Percentiles rank a stretch among this genome's conserved stretches.
Conservation (phyloP, 2,113 vertebrate species). For the Bubo bubo region DNA sequence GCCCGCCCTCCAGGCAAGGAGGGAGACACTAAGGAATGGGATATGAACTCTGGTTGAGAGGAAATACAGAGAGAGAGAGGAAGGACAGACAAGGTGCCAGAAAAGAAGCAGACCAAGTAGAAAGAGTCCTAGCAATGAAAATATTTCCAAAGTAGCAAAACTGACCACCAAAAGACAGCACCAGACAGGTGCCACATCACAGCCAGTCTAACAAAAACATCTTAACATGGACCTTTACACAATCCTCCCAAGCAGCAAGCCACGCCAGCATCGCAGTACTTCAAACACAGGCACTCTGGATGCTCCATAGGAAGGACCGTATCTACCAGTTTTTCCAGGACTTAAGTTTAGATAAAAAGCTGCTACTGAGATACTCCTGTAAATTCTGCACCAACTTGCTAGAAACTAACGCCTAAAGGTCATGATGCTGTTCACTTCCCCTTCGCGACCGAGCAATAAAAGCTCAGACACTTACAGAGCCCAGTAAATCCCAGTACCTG, state of each 20-base stretch:
- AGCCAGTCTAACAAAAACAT: no score
- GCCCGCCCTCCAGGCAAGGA: neutral
- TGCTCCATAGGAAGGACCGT: neutral
- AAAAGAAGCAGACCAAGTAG: neutral
- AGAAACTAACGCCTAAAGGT: neutral
- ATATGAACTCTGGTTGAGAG: fast-evolving
- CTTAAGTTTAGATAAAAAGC: neutral
- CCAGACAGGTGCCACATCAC: fast-evolving
- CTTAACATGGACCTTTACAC: fast-evolving
- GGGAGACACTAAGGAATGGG: neutral
- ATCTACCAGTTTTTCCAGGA: neutral
- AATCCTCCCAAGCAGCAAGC: neutral
- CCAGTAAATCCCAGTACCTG: fast-evolving
- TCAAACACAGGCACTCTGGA: neutral
- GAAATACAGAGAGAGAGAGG: neutral
- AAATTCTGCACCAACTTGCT: neutral
- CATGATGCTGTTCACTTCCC: neutral
- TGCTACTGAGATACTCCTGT: neutral
- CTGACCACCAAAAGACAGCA: neutral
- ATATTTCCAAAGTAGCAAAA: neutral
- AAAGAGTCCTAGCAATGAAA: neutral
- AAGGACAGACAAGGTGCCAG: neutral
- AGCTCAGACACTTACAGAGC: neutral
- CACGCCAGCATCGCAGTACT: fast-evolving
- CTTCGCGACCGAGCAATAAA: fast-evolving